Percentiles rank a stretch among this genome's conserved stretches.
Evolutionary conservation across 30 jellyfish, hydroid and myxozoan species (phyloP).

Genomic region (Hydractinia symbiolongicarpus): DNA sequence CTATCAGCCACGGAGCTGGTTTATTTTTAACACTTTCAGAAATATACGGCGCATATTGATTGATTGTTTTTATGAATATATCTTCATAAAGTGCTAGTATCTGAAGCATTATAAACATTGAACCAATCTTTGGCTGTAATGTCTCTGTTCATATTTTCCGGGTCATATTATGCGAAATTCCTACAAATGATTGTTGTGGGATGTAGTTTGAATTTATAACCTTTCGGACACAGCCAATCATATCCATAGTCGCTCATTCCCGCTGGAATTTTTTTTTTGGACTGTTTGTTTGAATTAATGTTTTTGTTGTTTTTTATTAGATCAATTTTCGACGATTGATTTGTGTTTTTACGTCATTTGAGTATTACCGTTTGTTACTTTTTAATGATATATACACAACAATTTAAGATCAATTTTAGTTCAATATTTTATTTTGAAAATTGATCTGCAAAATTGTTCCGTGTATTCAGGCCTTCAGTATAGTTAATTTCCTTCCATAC

Average conservation of each 20-base stretch:
- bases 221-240: not conserved
- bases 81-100: not conserved
- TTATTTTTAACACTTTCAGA: not conserved
- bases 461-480: no score
- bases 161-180: not conserved
- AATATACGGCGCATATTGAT: not conserved
- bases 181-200: not conserved
- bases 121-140: not conserved
- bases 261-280: no score
- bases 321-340: no score
- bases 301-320: no score
- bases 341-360: no score
- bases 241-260: not conserved
- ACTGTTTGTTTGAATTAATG: no score
- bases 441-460: no score
- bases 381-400: no score
- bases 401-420: no score
- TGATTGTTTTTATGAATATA: not conserved
- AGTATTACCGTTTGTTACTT: no score
- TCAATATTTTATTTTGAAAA: no score
- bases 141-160: not conserved
- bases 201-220: not conserved
- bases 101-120: not conserved
- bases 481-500: no score
- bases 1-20: constrained; percentile 5